Conservation (phyloP, 1,140 invertebrate species). For the Drosophila parvula region DNA sequence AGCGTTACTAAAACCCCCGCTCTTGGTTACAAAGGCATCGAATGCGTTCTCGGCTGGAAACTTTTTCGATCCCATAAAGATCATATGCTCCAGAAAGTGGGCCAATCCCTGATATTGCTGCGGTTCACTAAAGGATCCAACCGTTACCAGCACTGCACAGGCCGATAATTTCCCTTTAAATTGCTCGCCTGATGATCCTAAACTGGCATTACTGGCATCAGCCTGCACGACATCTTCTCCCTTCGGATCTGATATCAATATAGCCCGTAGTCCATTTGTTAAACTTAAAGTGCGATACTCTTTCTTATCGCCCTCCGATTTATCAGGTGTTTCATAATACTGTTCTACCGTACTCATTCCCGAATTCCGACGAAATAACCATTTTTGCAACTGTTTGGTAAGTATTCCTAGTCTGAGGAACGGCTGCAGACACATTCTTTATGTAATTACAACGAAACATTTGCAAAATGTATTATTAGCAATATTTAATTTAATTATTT, state of each 20-base stretch:
- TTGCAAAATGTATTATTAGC: background rate
- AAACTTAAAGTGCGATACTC: conserved; percentile 41
- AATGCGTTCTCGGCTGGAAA: conserved; percentile 94
- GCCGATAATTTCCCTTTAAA: conserved; percentile 86
- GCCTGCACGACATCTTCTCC: background rate
- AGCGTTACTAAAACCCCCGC: conserved; percentile 92
- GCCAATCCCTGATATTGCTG: conserved; percentile 92
- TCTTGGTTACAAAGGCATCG: conserved; percentile 91
- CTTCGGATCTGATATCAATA: conserved; percentile 55
- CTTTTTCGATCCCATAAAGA: conserved; percentile 96
- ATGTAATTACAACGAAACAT: background rate
- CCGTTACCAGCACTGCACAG: conserved; percentile 88
- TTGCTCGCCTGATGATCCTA: conserved; percentile 31
- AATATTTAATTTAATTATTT: background rate
- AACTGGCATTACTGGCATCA: background rate
- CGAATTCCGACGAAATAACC: conserved; percentile 1
- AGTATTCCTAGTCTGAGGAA: conserved; percentile 12
- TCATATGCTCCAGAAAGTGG: conserved; percentile 98
- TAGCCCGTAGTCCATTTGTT: conserved; percentile 53
- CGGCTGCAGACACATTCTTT: conserved; percentile 36
- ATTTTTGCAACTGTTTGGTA: conserved; percentile 27
- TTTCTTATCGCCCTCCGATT: conserved; percentile 59
- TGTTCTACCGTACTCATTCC: conserved; percentile 16
- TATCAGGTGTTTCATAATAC: conserved; percentile 52
- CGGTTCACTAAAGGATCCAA: conserved; percentile 89